Evolutionary conservation across 2,113 vertebrate genomes (phyloP), one percentile per base, ranked within the genome.

Genomic region (Telmatochromis sp.): DNA sequence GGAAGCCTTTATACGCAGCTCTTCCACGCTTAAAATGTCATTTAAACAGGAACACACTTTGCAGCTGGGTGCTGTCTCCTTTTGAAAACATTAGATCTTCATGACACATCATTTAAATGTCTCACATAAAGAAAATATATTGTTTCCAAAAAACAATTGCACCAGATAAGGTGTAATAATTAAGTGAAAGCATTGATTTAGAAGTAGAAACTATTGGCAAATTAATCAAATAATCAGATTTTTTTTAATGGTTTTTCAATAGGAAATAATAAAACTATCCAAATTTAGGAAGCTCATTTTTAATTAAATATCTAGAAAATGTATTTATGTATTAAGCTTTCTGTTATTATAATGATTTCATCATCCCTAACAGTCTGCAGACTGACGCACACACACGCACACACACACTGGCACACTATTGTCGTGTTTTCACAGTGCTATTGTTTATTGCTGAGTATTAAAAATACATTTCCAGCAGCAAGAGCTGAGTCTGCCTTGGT

Each of bases 1-100:
- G 23, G 85, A 91, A 87, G 65, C 89, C 85, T 93, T 95, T 89
- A 93, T 89, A 84, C 47, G 87, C 81, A 80, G 87, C 89, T 87
- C 80, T 33, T 89, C 65, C 17, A 81, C 75, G 86, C 81, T 86
- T 87, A 53, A 90, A 91, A 90, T 89, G 81, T 35, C 49, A 31
- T 92, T 93, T 89, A 55, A 90, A 78, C 35, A 75, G 68, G 5
- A 49, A n/a, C 12, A 40, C 40, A 42, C 26, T 47, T 6, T 75
- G 23, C 70, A 75, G 70, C 49, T 93, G 49, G 45, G 14, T 21
- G 21, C 79, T 55, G 37, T 68, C 28, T 84, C 47, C 31, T 73
- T 84, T 86, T 47, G 45, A 81, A 81, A 42, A 42, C 65, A 86
- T 84, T 40, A 70, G 21, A 63, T 65, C 57, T 26, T 79, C 42